Percentiles rank a stretch among this genome's conserved stretches.
These are phyloP conservation scores for Pocillopora verrucosa DNA, from an alignment of 64 coral and sea anemone genomes.

Conservation along the genomic window DNA sequence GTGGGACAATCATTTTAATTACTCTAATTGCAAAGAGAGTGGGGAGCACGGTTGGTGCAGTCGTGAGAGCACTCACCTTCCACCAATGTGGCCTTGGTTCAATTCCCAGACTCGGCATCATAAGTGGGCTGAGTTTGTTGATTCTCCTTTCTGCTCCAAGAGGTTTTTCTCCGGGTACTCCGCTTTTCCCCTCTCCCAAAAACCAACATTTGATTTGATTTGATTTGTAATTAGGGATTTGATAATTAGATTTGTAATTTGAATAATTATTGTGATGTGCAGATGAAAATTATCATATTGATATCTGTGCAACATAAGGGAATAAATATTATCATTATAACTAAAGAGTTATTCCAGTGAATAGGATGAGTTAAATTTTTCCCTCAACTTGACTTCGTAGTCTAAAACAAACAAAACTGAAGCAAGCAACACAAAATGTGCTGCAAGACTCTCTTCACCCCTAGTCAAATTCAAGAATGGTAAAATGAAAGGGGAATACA, in stretches of 20 bases:
- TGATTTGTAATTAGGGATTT: constrained; percentile 10
- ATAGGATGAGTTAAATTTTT: constrained; percentile 7
- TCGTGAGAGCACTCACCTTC: not conserved
- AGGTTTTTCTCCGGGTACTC: constrained; percentile 4
- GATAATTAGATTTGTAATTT: constrained; percentile 1
- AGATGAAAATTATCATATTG: constrained; percentile 16
- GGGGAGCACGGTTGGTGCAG: constrained; percentile 1
- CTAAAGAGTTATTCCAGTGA: constrained; percentile 19
- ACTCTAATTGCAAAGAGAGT: constrained; percentile 42
- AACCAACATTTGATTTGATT: constrained; percentile 6
- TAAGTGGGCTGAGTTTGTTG: constrained; percentile 27
- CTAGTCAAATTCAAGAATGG: constrained; percentile 6
- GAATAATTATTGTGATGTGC: not conserved
- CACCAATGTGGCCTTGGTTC: not conserved
- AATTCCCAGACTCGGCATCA: not conserved
- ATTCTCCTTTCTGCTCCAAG: constrained; percentile 12
- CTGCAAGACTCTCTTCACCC: not conserved
- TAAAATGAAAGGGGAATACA: constrained; percentile 36
- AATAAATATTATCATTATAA: constrained; percentile 8
- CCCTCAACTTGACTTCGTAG: not conserved
- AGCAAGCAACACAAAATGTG: constrained; percentile 1
- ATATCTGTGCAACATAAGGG: constrained; percentile 1
- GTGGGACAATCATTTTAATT: constrained; percentile 49
- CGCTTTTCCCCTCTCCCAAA: not conserved
- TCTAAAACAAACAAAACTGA: not conserved